A percentile compares a stretch with the other conserved stretches of the same genome.
Conservation (phyloP, 2,797 vertebrate genomes). For the Peromyscus melanophrys region DNA sequence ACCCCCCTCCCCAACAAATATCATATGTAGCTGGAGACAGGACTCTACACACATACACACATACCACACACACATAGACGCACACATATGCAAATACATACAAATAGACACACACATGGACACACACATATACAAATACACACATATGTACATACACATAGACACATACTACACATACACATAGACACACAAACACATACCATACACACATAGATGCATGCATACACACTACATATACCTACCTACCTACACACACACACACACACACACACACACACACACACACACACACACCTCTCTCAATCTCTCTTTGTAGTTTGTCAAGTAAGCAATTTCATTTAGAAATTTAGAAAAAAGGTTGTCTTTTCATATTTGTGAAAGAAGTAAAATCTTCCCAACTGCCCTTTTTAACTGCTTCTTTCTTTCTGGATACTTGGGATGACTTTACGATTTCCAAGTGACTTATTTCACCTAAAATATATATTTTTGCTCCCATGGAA, state of each 20-base stretch:
- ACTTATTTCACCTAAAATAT: conserved; percentile 70
- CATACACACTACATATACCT: background rate
- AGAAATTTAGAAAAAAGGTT: conserved; percentile 7
- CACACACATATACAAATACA: no score
- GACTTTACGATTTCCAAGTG: background rate
- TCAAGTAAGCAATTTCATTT: conserved; percentile 52
- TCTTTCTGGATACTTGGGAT: background rate
- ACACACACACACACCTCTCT: background rate
- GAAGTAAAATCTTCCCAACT: conserved; percentile 26
- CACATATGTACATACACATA: background rate
- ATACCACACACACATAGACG: background rate
- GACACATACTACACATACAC: background rate
- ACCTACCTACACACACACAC: background rate
- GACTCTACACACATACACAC: background rate
- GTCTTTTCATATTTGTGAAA: background rate
- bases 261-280: background rate
- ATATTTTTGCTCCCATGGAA: conserved; percentile 23
- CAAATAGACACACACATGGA: background rate
- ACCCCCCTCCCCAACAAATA: background rate
- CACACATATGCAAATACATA: background rate
- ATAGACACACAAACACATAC: background rate
- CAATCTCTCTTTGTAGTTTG: background rate
- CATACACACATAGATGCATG: background rate
- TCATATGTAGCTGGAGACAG: background rate
- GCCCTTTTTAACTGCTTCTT: conserved; percentile 46